Conservation (phyloP, 2,797 vertebrate genomes). For the Rousettus madagascariensis region DNA sequence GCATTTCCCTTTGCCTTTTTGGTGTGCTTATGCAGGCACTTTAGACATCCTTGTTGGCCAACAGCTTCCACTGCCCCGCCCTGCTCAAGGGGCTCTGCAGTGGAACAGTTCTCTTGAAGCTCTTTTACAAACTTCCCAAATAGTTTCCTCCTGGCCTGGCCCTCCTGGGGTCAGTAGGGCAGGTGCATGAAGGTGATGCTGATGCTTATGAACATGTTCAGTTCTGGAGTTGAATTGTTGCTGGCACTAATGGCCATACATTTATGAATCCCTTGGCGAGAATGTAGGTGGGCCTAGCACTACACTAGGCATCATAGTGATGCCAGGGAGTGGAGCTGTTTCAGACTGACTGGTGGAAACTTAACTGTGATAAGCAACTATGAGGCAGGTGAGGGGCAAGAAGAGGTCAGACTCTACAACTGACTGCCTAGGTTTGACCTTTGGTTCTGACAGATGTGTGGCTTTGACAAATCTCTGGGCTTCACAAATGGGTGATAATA, state of each 20-base stretch:
- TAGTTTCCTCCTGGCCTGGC: neutral
- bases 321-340: neutral
- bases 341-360: neutral
- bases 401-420: neutral
- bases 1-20: conserved; percentile 30
- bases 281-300: neutral
- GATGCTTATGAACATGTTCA: neutral
- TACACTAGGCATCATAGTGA: fast-evolving
- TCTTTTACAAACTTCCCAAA: neutral
- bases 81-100: neutral
- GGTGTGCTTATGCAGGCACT: neutral
- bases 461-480: neutral
- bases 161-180: neutral
- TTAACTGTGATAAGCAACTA: neutral
- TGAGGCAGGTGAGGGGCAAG: neutral
- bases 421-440: neutral
- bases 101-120: neutral
- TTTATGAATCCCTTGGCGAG: neutral
- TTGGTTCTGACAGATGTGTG: neutral
- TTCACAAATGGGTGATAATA: neutral
- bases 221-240: neutral
- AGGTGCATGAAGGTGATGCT: neutral
- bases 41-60: neutral
- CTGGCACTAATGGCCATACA: neutral
- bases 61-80: neutral